Evolutionary conservation across 35 echinoderm and acorn worm genomes (phyloP).

Genomic region (Apostichopus californicus): DNA sequence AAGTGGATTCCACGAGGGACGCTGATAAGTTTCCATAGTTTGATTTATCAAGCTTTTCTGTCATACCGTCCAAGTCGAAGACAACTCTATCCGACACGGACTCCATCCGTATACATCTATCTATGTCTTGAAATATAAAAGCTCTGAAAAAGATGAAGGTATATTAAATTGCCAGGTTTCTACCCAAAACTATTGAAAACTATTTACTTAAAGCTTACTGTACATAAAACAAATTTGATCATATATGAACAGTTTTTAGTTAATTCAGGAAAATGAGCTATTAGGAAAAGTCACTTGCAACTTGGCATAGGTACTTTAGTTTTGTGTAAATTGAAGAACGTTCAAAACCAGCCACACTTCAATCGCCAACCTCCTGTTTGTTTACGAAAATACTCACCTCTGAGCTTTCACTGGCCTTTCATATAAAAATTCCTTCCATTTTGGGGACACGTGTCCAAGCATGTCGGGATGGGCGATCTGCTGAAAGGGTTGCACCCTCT

Average conservation of each 20-base stretch:
- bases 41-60: conserved; percentile 14
- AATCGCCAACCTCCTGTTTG: background rate
- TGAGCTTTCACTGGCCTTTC: conserved; percentile 72
- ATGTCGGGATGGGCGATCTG: conserved; percentile 86
- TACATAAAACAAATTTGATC: background rate
- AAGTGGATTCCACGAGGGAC: background rate
- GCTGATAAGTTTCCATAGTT: background rate
- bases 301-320: background rate
- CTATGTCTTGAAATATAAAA: conserved; percentile 92
- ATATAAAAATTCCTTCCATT: conserved; percentile 62
- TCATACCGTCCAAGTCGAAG: conserved; percentile 82
- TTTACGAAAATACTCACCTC: conserved; percentile 59
- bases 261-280: no score
- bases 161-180: background rate
- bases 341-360: background rate
- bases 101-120: conserved; percentile 75
- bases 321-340: background rate
- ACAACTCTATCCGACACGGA: conserved; percentile 79
- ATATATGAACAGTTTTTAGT: background rate
- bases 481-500: conserved; percentile 73
- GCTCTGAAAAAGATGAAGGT: conserved; percentile 44
- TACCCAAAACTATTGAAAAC: background rate
- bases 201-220: no score
- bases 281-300: no score
- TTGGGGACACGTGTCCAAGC: conserved; percentile 61